Conservation (phyloP, 2,113 vertebrate genomes). For the Okapia johnstoni region DNA sequence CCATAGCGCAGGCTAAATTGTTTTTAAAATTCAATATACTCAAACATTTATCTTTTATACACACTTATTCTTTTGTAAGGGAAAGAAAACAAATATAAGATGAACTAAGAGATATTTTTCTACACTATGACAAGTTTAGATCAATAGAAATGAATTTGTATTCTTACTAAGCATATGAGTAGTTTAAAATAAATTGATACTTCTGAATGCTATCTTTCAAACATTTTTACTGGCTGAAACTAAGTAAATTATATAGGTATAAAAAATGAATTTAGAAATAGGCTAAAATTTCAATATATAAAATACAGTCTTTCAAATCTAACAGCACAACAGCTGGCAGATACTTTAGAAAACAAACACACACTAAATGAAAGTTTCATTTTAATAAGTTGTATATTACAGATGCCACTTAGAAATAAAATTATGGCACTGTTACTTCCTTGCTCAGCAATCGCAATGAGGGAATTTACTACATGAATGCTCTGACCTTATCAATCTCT, state of each 20-base stretch:
- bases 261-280: neutral
- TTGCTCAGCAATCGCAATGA: neutral
- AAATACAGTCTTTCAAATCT: neutral
- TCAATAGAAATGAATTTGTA: conserved; percentile 37
- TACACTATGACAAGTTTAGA: neutral
- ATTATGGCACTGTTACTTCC: neutral
- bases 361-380: neutral
- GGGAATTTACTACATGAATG: neutral
- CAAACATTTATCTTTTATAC: neutral
- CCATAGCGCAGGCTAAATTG: neutral
- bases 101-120: neutral
- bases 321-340: neutral
- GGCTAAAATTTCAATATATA: neutral
- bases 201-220: neutral
- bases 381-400: neutral
- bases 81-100: neutral
- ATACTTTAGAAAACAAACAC: neutral
- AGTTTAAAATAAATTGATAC: neutral
- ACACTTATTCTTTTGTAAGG: neutral
- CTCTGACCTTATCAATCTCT: neutral
- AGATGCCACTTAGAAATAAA: neutral
- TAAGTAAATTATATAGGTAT: neutral
- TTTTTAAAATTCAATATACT: neutral
- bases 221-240: neutral
- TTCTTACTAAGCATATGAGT: neutral